Evolutionary conservation across 2,113 vertebrate species (phyloP), one percentile per base, ranked within the genome.

Genomic region (Rafetus swinhoei): DNA sequence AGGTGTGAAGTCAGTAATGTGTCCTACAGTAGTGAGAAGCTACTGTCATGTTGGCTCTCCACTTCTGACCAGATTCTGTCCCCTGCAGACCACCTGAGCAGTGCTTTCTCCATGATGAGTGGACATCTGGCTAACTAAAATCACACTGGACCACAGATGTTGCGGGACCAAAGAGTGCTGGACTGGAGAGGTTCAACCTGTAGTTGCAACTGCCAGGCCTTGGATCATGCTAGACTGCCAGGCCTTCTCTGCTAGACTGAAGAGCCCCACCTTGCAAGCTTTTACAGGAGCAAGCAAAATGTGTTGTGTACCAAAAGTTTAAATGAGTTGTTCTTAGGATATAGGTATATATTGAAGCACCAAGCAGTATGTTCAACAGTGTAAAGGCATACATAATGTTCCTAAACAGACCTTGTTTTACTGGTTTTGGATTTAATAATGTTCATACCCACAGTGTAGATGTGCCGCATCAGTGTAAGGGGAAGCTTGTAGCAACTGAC

Each of bases 341-440:
- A 0, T 53, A 1, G 69, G 39, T 74, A 22, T 74, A 22, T 39
- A 35, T 74, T 39, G 39, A 74, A 39, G 15, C 18, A 35, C n/a
- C 16, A 7, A 72, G 65, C 16, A 72, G 56, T 39, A 45, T 76
- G 5, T 69, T 2, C 52, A 15, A n/a, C 52, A 62, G 2, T 29
- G 25, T 5, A 8, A 56, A 83, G 4, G 1, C 21, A 1, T 74
- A 90, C 87, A 74, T 16, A n/a, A 52, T 6, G 0, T 24, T 87
- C 6, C 18, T 59, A 11, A 5, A 54, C 2, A 57, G 10, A 32
- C 50, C 1, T 0, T 59, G 3, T 0, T 1, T 89, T 54, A 1
- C 52, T 21, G 4, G 12, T 0, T 39, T 89, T 52, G 1, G 3
- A 62, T 5, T 39, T 11, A 7, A 32, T 4, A 15, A 32, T 13